Evolutionary conservation across 2,888 invertebrate genomes (phyloP), one percentile per base, ranked within the genome.

Genomic region (Neria commutata): DNA sequence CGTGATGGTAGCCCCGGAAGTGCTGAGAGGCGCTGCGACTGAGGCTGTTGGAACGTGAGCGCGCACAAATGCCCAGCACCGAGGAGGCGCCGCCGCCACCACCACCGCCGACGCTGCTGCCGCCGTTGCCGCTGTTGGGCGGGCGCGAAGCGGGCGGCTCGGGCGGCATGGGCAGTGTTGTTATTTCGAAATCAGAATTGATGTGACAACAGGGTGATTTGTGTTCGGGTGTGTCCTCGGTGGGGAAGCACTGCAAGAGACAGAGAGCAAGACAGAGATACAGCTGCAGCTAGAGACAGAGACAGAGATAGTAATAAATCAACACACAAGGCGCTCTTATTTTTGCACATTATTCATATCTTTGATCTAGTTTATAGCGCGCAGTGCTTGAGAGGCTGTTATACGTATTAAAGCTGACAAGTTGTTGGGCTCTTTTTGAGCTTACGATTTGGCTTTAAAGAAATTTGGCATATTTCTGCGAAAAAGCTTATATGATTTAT

Each of bases 141-240:
- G 81, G 81, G 11, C 80, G 72, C 26, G 79, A 77, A 48, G 78
- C 67, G 47, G 80, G 79, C 48, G 81, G 81, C 61, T 80, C 80
- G 23, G 82, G 82, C 45, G 81, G 81, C 70, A 81, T 67, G 55
- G 82, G 81, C 59, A 82, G 67, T 50, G 79, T 73, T 62, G 78
- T 79, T 67, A 79, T 78, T 75, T 82, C 82, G 64, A 80, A 81
- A 74, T 82, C 82, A 63, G 82, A 81, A 69, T 71, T 72, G 71
- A 74, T 72, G 72, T 72, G 72, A 74, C 72, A 72, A 74, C 72
- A 72, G 63, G 79, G 76, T 64, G 79, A 76, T 74, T 82, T 82
- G 67, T 77, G 79, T 65, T 80, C 78, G 60, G 81, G 76, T 54
- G 76, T 73, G 26, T 77, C 80, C 62, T 79, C 76, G 59, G 73